Evolutionary conservation across 2,113 vertebrate species (phyloP).

Genomic region (Eublepharis macularius): DNA sequence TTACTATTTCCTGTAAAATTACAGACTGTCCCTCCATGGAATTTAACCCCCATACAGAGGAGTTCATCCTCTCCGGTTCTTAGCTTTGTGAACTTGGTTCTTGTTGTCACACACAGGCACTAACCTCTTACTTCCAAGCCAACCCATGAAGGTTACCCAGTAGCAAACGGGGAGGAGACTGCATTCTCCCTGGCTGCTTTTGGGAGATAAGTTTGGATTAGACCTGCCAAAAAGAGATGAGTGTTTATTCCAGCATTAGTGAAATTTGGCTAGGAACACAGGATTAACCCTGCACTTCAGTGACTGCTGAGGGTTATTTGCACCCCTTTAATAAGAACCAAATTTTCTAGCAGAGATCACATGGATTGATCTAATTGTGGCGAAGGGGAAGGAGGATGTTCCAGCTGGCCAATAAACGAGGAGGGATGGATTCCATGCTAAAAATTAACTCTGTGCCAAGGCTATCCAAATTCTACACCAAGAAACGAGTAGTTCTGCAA

Average conservation of each 20-base stretch:
- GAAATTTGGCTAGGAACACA: not conserved
- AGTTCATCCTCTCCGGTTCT: not conserved
- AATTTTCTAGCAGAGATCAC: not conserved
- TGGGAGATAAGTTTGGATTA: not conserved
- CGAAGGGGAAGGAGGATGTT: too few relatives aligned
- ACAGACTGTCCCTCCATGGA: not conserved
- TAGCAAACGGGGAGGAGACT: not conserved
- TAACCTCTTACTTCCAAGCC: not conserved
- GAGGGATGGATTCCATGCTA: not conserved
- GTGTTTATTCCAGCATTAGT: not conserved
- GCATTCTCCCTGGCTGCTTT: not conserved
- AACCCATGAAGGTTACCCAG: not conserved
- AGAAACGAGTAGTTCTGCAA: not conserved
- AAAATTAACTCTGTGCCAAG: not conserved
- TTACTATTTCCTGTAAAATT: conserved; percentile 16
- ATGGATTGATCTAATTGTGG: not conserved
- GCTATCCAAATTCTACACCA: not conserved
- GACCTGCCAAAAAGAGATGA: not conserved
- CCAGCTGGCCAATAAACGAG: not conserved
- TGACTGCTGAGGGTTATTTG: not conserved
- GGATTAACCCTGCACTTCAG: not conserved
- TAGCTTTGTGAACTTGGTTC: not conserved
- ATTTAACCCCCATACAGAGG: not conserved
- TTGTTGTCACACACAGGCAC: not conserved
- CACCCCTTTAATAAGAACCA: not conserved